Conservation (phyloP, 2,888 invertebrate species). For the Hypselothyrea guttata region DNA sequence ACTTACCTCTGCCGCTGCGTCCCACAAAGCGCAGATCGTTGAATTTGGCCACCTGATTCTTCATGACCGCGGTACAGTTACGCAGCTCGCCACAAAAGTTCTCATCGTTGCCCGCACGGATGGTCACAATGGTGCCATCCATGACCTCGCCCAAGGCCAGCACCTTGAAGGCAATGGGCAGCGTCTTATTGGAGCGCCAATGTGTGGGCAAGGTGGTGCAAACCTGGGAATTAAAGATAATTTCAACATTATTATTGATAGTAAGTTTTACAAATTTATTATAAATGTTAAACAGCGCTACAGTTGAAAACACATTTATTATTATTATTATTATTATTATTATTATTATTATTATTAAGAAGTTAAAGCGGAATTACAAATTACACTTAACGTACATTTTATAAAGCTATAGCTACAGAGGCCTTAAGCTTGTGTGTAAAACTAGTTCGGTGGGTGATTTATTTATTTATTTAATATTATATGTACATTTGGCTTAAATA, state of each 20-base stretch:
- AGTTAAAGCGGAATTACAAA: no score
- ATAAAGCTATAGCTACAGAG: no score
- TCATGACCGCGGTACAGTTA: slow-evolving; percentile 97
- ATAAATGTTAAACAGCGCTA: no score
- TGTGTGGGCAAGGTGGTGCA: slow-evolving; percentile 96
- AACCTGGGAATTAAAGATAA: slow-evolving; percentile 82
- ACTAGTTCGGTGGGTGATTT: no score
- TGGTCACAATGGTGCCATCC: slow-evolving; percentile 96
- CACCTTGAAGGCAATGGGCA: slow-evolving; percentile 97
- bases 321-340: no score
- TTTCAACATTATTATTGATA: slow-evolving; percentile 34
- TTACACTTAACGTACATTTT: no score
- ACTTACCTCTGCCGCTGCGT: slow-evolving; percentile 96
- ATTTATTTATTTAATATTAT: no score
- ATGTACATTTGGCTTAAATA: no score
- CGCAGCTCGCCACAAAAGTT: slow-evolving; percentile 96
- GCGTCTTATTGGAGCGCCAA: slow-evolving; percentile 98
- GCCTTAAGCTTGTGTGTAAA: no score
- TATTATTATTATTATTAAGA: no score
- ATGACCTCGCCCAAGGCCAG: slow-evolving; percentile 95
- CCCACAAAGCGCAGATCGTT: slow-evolving; percentile 98
- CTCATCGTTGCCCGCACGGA: slow-evolving; percentile 98
- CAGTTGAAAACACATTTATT: no score
- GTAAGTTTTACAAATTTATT: no score
- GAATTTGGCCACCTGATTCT: slow-evolving; percentile 98